These are phyloP conservation scores for Potamilus streckersoni DNA, from an alignment of 1,140 invertebrate species.

Conservation along the genomic window DNA sequence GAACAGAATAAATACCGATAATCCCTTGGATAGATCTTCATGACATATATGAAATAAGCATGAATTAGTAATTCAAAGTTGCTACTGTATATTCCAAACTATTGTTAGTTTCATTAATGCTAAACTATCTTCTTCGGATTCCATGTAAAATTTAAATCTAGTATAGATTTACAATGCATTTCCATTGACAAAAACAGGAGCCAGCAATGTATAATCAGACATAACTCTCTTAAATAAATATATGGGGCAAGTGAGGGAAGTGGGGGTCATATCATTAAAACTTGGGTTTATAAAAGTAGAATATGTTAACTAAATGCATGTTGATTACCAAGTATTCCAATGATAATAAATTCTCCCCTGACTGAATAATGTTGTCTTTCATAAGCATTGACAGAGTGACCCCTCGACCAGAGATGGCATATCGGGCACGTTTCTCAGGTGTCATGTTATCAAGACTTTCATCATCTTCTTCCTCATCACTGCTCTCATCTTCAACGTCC, in stretches of 20 bases:
- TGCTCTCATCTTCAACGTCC: slow-evolving; percentile 2
- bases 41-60: no score
- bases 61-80: no score
- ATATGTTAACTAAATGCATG: background rate
- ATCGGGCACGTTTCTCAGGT: slow-evolving; percentile 26
- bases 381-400: slow-evolving; percentile 86
- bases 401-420: slow-evolving; percentile 68
- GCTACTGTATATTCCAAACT: no score
- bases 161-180: no score
- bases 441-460: slow-evolving; percentile 30
- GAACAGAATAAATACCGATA: no score
- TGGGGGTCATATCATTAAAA: background rate
- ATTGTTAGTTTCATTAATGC: no score
- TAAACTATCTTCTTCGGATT: no score
- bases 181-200: no score
- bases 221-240: background rate
- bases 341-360: slow-evolving; percentile 83
- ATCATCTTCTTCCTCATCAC: slow-evolving; percentile 10
- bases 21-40: no score
- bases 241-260: background rate
- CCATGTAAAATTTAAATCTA: no score
- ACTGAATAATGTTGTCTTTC: slow-evolving; percentile 82
- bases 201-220: background rate
- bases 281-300: no score
- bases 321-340: slow-evolving; percentile 83